Evolutionary conservation across 1,140 invertebrate species (phyloP), one percentile per base, ranked within the genome.

Genomic region (Drosophila burlai): DNA sequence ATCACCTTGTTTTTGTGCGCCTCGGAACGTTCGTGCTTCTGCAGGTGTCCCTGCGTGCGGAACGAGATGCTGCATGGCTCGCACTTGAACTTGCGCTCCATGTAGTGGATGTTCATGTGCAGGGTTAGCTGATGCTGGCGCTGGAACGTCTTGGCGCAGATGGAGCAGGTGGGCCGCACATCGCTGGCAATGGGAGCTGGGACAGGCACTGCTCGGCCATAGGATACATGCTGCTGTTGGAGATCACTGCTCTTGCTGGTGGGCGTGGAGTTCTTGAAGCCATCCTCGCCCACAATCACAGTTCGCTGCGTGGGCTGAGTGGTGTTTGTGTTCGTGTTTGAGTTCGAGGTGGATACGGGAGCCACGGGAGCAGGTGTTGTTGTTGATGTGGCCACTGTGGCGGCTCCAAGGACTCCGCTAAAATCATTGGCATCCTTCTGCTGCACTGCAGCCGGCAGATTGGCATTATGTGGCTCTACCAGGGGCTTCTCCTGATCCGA

Each of bases 41-140:
- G 97, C 52, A 99, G 94, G 93, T 98, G 97, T 7, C 97, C 97
- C 93, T 97, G 97, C 2, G 97, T 98, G 66, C 97, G 94, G 91
- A 99, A 98, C 71, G 97, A 97, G 31, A 98, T 96, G 29, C 96
- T 97, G 93, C 98, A 99, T 9, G 97, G 95, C 80, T 98, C 97
- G 93, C 98, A 99, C 66, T 97, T 95, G 86, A 97, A 99, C 60
- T 97, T 97, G 52, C 97, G 95, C 92, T 99, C 98, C 93, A 99
- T 96, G 85, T 98, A 98, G 93, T 99, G 98, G 84, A 98, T 98
- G 93, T 99, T 99, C 91, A 98, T 96, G 93, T 99, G 98, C 54
- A 99, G 94, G 61, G 96, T 95, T 72, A 99, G 93, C 92, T 99
- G 98, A 83, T 97, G 97, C 52, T 97, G 96, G 93, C 98, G 97